Conservation (phyloP, 1,140 invertebrate genomes). For the Drosophila dunni region DNA sequence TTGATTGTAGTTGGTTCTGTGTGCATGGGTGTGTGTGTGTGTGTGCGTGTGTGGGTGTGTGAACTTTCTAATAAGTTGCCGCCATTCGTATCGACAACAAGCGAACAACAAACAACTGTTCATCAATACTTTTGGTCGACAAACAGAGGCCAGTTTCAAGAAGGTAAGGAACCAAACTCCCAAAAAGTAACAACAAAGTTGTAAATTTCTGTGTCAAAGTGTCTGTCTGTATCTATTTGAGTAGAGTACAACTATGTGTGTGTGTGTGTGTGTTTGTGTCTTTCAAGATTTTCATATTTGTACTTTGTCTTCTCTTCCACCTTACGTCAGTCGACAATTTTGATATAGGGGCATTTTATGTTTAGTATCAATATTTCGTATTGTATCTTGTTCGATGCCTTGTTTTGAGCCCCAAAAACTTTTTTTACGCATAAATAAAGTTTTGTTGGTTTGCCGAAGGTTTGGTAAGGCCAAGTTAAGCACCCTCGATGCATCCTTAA, state of each 20-base stretch:
- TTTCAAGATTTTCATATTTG: slow-evolving; percentile 70
- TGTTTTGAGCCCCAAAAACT: slow-evolving; percentile 50
- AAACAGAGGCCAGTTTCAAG: slow-evolving; percentile 50
- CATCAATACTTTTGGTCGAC: slow-evolving; percentile 77
- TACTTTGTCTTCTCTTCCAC: slow-evolving; percentile 68
- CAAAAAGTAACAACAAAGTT: slow-evolving; percentile 67
- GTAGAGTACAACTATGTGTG: slow-evolving; percentile 18
- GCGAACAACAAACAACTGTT: slow-evolving; percentile 77
- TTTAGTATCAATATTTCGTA: slow-evolving; percentile 79
- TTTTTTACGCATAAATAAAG: slow-evolving; percentile 56
- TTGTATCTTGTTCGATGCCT: slow-evolving; percentile 60
- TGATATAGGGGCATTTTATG: slow-evolving; percentile 52
- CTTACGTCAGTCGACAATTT: slow-evolving; percentile 39
- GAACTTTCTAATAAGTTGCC: slow-evolving; percentile 81
- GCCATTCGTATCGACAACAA: slow-evolving; percentile 56
- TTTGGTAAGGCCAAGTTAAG: slow-evolving; percentile 5
- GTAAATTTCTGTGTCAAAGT: slow-evolving; percentile 79
- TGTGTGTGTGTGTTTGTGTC: slow-evolving; percentile 31
- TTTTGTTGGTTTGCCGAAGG: slow-evolving; percentile 44
- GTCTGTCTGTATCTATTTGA: slow-evolving; percentile 26
- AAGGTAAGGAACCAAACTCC: slow-evolving; percentile 38
- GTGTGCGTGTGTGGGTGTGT: slow-evolving; percentile 42
- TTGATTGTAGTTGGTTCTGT: slow-evolving; percentile 35
- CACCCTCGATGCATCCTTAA: slow-evolving; percentile 45
- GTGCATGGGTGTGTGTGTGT: slow-evolving; percentile 34